Base-by-base conservation (phyloP, 2,113 vertebrate genomes). In the Mixornis gularis region DNA sequence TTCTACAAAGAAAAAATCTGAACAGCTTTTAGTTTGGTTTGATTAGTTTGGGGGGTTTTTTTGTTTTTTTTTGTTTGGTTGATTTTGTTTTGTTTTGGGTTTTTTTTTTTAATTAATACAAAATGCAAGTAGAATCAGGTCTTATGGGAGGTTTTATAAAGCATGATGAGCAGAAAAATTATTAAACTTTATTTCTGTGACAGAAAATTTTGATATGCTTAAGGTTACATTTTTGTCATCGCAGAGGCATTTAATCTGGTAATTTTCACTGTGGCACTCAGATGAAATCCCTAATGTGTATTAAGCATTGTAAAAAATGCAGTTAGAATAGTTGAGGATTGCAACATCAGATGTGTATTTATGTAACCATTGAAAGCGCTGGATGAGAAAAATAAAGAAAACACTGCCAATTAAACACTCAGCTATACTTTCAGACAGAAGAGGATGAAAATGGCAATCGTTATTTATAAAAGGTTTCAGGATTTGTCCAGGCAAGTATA, bases 371-470 rank as follows among this genome's bases (percentile, higher is more conserved):
- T 46, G 25, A 63, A 87, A 76, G 9, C 3, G 71, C 4, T 9
- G 18, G 13, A 27, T 63, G 15, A 62, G 11, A 9, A 71, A 49
- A 40, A 34, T 25, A 3, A 6, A 24, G 5, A 64, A 34, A 20
- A 17, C 3, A 9, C 18, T 36, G 17, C 4, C 10, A 74, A 17
- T 48, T 12, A 71, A 53, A 48, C 20, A 71, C 1, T 40, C 19
- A 44, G 15, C 12, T 55, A 16, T 20, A 30, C 3, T 29, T 72
- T 36, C 15, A 79, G 27, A 53, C 21, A 72, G 17, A 4, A 55
- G 9, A 68, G n/a, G 80, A 52, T n/a, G 18, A 44, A 56, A 55
- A 56, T 1, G 0, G 9, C 21, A 56, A 20, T n/a, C 1, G 1
- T 76, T 43, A 48, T 43, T 85, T 76, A 24, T 29, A 60, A 63